phyloP scores from a whole-genome alignment of 2,797 vertebrate species.

The Erpetoichthys calabaricus region DNA sequence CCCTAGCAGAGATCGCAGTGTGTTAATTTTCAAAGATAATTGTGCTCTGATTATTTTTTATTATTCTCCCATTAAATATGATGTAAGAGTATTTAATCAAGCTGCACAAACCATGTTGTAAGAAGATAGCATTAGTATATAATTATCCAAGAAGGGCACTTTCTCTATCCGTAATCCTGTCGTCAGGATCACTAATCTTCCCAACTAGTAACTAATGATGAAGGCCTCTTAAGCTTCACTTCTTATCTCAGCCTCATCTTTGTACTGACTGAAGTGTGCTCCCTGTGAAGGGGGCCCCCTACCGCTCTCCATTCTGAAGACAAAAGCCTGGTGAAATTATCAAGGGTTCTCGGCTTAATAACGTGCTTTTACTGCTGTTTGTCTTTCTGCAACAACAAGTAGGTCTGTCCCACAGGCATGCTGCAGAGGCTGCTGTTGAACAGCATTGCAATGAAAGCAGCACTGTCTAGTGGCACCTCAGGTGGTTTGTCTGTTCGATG shows the following conservation, averaged over 20 bases:
- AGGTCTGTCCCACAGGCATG: constrained; percentile 48
- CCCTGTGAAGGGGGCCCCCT: constrained; percentile 54
- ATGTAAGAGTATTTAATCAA: constrained; percentile 14
- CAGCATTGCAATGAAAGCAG: no score
- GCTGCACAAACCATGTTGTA: constrained; percentile 17
- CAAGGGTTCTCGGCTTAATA: constrained; percentile 62
- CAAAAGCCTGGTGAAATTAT: constrained; percentile 64
- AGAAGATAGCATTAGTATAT: constrained; percentile 40
- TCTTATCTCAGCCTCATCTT: constrained; percentile 68
- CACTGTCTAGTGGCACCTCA: no score
- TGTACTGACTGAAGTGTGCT: constrained; percentile 66
- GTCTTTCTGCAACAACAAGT: constrained; percentile 57
- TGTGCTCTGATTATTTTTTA: no score
- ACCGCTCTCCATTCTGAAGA: constrained; percentile 52
- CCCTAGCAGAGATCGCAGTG: no score
- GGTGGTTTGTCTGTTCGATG: no score
- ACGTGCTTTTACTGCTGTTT: constrained; percentile 58
- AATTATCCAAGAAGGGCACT: constrained; percentile 68
- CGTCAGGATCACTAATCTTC: constrained; percentile 65
- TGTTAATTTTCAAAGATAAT: no score
- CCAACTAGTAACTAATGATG: constrained; percentile 75
- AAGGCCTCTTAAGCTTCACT: constrained; percentile 68
- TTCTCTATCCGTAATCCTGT: constrained; percentile 66
- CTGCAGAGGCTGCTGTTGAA: no score
- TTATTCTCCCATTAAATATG: constrained; percentile 2